Evolutionary conservation across 2,797 vertebrate species (phyloP).

Genomic region (Valencia hispanica): DNA sequence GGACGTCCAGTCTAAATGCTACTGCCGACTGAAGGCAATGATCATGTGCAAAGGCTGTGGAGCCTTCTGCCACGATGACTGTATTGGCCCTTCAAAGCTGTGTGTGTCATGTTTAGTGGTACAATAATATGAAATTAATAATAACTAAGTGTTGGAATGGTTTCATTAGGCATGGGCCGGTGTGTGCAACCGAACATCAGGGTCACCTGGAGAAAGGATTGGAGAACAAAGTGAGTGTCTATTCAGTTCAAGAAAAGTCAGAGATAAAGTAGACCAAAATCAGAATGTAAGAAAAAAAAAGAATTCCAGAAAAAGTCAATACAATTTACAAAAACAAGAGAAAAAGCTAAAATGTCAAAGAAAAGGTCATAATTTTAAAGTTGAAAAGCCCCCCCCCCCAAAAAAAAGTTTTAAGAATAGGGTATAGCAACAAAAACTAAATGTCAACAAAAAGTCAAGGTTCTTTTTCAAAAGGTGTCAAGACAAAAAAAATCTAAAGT

Average conservation of each 20-base stretch:
- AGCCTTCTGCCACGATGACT: constrained; percentile 98
- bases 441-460: background rate
- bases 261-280: background rate
- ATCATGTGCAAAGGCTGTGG: constrained; percentile 99
- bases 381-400: background rate
- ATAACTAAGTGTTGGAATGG: background rate
- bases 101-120: constrained; percentile 97
- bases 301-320: background rate
- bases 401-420: background rate
- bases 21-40: constrained; percentile 98
- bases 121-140: constrained; percentile 78
- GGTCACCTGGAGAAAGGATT: background rate
- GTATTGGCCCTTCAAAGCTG: constrained; percentile 97
- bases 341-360: background rate
- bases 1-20: constrained; percentile 92
- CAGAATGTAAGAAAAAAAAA: background rate
- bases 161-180: constrained; percentile 18
- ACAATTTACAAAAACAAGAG: background rate
- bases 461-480: background rate
- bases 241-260: background rate
- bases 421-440: background rate
- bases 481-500: background rate
- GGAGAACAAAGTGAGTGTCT: background rate
- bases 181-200: background rate
- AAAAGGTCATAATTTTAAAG: background rate